A percentile compares a stretch with the other conserved stretches of the same genome.
Evolutionary conservation across 2,888 invertebrate genomes (phyloP).

Genomic region (Criorhina ranunculi): DNA sequence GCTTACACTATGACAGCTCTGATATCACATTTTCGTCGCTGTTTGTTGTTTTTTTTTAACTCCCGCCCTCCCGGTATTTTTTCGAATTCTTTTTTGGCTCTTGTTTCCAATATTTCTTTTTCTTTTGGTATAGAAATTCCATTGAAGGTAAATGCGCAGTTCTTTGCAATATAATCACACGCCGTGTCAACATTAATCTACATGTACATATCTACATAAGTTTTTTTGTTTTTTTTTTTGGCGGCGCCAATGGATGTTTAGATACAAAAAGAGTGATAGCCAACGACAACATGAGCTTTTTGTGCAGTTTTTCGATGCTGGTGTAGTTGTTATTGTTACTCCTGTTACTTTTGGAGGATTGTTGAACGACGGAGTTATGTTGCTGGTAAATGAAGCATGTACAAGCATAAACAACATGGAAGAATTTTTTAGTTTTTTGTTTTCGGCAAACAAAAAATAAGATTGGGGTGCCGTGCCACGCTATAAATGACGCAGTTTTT

Average conservation of each 20-base stretch:
- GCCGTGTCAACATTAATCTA: conserved; percentile 41
- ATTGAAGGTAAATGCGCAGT: conserved; percentile 64
- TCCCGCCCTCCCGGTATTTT: conserved; percentile 31
- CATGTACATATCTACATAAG: conserved; percentile 2
- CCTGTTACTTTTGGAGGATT: conserved; percentile 4
- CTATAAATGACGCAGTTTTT: conserved; percentile 20
- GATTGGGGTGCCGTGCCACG: not conserved
- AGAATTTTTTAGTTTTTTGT: not conserved
- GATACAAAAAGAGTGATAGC: conserved; percentile 10
- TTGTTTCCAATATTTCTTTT: conserved; percentile 11
- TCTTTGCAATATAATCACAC: conserved; percentile 48
- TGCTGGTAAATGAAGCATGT: not conserved
- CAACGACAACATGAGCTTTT: conserved; percentile 8
- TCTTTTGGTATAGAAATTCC: conserved; percentile 23
- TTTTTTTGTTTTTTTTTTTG: no score
- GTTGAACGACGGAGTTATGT: conserved; percentile 1
- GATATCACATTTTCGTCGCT: conserved; percentile 34
- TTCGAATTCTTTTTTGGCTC: not conserved
- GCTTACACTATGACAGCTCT: conserved; percentile 14
- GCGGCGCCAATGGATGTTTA: conserved; percentile 10
- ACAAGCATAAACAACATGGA: not conserved
- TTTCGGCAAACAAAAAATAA: not conserved
- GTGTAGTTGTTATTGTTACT: not conserved
- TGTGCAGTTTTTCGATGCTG: not conserved
- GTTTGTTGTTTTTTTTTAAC: conserved; percentile 27